These are phyloP conservation scores for Pelusios castaneus DNA, from an alignment of 2,113 vertebrate species.

Conservation along the genomic window DNA sequence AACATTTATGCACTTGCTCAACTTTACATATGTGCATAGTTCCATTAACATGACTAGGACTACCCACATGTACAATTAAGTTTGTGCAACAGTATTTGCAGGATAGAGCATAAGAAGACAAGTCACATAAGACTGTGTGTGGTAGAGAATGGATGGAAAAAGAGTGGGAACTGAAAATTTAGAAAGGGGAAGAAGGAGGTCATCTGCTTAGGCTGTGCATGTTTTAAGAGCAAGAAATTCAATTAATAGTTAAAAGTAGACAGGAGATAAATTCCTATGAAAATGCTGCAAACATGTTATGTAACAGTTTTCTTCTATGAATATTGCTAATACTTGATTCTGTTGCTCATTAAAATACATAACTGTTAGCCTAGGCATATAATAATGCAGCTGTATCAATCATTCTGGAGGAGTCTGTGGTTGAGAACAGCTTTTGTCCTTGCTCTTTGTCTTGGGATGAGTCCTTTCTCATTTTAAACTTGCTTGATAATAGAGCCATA, in stretches of 20 bases:
- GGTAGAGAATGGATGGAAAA: not conserved
- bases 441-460: not conserved
- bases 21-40: not conserved
- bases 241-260: not conserved
- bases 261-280: not conserved
- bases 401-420: not conserved
- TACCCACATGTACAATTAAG: not conserved
- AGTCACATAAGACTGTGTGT: not conserved
- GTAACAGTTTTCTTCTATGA: not conserved
- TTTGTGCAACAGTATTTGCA: not conserved
- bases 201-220: not conserved
- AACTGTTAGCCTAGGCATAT: not conserved
- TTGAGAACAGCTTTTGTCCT: not conserved
- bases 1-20: not conserved
- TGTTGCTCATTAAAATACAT: not conserved
- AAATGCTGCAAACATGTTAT: not conserved
- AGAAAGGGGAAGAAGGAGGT: not conserved
- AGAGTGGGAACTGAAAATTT: not conserved
- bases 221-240: not conserved
- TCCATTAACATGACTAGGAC: not conserved
- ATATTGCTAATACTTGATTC: not conserved
- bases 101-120: not conserved
- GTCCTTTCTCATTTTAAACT: not conserved
- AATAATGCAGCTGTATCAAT: not conserved
- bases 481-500: constrained; percentile 15